Percentiles rank a stretch among this genome's conserved stretches.
These are phyloP conservation scores for Amiota mariae DNA, from an alignment of 2,888 invertebrate species.

Conservation along the genomic window DNA sequence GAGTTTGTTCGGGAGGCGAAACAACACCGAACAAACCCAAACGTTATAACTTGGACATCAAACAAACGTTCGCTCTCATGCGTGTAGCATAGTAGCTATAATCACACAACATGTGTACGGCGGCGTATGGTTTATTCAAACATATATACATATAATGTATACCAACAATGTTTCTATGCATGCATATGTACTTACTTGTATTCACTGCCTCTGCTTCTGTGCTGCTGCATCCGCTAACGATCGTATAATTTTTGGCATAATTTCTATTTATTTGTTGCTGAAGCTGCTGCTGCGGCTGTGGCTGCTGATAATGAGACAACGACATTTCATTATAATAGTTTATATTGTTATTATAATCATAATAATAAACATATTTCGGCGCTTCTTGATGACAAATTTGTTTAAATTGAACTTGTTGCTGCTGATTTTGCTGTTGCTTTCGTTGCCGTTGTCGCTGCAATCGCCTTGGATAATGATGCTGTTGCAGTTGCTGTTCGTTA, in stretches of 20 bases:
- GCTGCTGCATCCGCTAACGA: too few species aligned
- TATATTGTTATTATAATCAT: neutral
- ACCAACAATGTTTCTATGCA: too few species aligned
- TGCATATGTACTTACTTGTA: too few species aligned
- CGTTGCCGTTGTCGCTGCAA: neutral
- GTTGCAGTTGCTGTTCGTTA: neutral
- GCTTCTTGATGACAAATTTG: conserved; percentile 9
- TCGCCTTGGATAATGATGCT: neutral
- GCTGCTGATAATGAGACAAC: neutral
- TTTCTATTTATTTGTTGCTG: neutral
- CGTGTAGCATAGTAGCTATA: too few species aligned
- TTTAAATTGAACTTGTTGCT: neutral
- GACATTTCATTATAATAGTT: neutral
- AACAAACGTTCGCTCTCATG: too few species aligned
- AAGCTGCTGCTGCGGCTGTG: neutral
- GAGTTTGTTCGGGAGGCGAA: too few species aligned
- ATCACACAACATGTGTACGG: too few species aligned
- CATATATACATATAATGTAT: too few species aligned
- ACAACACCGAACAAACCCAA: too few species aligned
- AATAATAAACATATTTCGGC: neutral
- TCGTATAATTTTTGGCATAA: neutral
- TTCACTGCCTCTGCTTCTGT: too few species aligned
- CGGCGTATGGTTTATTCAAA: too few species aligned
- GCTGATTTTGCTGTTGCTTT: neutral
- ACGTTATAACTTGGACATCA: too few species aligned